Percentiles rank a stretch among this genome's conserved stretches.
phyloP scores from a whole-genome alignment of 2,113 vertebrate genomes.

The Channa argus region DNA sequence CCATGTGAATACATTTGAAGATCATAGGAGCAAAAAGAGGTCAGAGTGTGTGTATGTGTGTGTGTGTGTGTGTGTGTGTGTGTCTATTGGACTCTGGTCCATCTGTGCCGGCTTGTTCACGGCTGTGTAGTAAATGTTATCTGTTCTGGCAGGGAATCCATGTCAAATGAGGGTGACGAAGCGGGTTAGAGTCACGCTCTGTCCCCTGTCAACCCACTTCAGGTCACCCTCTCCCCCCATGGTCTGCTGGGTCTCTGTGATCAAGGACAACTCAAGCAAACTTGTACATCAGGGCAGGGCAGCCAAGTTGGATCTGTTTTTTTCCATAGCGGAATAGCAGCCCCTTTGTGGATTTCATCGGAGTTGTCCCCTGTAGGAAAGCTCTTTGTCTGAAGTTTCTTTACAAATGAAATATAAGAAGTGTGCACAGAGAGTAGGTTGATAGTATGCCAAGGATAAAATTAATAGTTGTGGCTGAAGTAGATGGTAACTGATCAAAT shows the following conservation, averaged over 20 bases:
- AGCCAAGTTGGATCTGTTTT: constrained; percentile 18
- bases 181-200: constrained; percentile 35
- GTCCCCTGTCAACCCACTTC: constrained; percentile 46
- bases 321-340: neutral
- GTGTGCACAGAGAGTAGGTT: neutral
- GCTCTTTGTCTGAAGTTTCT: no score
- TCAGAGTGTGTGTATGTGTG: constrained; percentile 14
- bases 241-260: constrained; percentile 34
- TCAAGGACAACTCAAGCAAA: constrained; percentile 7
- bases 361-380: no score
- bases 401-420: neutral
- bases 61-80: constrained; percentile 17
- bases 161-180: constrained; percentile 50
- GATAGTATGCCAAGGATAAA: neutral
- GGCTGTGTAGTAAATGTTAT: constrained; percentile 43
- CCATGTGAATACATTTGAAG: neutral
- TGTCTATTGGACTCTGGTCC: constrained; percentile 5
- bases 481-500: neutral
- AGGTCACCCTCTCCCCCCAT: constrained; percentile 18
- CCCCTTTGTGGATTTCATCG: neutral
- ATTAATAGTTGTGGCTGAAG: neutral
- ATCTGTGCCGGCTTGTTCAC: constrained; percentile 24
- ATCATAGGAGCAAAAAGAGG: constrained; percentile 18
- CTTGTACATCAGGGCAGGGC: constrained; percentile 8
- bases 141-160: constrained; percentile 49